Conservation (phyloP, 2,113 vertebrate genomes). For the Peucedramus taeniatus region DNA sequence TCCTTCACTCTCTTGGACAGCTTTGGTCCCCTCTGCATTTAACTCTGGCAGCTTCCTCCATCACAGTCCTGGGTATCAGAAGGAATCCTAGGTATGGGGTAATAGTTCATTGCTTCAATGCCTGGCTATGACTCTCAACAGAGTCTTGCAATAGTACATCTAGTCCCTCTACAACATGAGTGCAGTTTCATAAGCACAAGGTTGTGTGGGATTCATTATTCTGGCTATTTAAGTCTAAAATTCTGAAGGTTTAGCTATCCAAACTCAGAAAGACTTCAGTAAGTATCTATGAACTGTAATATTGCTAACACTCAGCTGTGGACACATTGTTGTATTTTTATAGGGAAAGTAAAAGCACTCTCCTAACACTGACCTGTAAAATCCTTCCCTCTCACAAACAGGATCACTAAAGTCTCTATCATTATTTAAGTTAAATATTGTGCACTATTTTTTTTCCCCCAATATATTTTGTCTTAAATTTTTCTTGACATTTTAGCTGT, state of each 20-base stretch:
- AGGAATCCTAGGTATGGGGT: background rate
- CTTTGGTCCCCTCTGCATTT: background rate
- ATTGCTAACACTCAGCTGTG: background rate
- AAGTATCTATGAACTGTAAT: background rate
- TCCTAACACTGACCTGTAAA: background rate
- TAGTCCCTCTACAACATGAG: background rate
- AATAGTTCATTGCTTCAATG: background rate
- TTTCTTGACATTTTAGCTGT: background rate
- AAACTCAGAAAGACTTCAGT: background rate
- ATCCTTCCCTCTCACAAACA: background rate
- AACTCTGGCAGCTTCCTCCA: background rate
- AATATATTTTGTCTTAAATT: background rate
- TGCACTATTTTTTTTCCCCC: background rate
- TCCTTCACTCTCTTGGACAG: background rate
- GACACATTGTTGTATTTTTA: background rate
- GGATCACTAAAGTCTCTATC: background rate
- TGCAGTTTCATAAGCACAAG: background rate
- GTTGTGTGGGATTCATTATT: background rate
- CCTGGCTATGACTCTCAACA: background rate
- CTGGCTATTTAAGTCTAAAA: background rate
- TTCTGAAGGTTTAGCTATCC: background rate
- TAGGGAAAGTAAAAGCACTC: background rate
- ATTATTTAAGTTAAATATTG: slow-evolving; percentile 7
- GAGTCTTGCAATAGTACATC: background rate
- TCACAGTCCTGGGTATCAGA: background rate